Evolutionary conservation across 2,888 invertebrate species (phyloP), one percentile per base, ranked within the genome.

Genomic region (Phyllotreta cruciferae): DNA sequence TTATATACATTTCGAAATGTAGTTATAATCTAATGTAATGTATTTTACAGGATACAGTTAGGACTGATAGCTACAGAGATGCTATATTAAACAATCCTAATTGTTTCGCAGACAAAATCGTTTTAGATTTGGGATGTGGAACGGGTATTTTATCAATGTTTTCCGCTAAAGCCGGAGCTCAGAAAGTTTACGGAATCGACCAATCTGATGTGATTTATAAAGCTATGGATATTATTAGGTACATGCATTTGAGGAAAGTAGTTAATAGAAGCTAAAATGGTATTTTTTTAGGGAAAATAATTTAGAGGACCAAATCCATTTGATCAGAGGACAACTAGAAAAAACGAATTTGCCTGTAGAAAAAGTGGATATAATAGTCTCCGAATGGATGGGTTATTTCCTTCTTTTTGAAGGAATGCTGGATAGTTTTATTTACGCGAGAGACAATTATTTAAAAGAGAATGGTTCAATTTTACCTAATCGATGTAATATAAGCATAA

Each of bases 371-470:
- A 88, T 96, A 4, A 94, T 98, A 70, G 89, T 98, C 2, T 97
- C 97, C 0, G 98, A 98, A 80, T 98, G 97, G 96, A 98, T 98
- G 98, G 98, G 98, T 0, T 98, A 98, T 80, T 97, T 98, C 79
- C 83, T 98, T 42, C 82, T 98, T 1, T 98, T 94, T 80, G 98
- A 98, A 83, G 96, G 95, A 47, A 98, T 98, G 98, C 79, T 98
- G 63, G 96, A 97, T 77, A 94, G 94, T 77, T 90, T 98, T 8
- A 88, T 98, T 68, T 91, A 91, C 80, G 94, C 95, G 0, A 86
- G 96, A 74, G 90, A 97, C 73, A 87, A 89, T 71, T 92, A 89
- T 79, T 85, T 98, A 6, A 87, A 86, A 57, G 85, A 88, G 35
- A 90, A 86, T 64, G 97, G 97, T 0, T 76, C 88, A 10, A 83